phyloP scores from a whole-genome alignment of 2,113 vertebrate species.

The Bucco capensis region DNA sequence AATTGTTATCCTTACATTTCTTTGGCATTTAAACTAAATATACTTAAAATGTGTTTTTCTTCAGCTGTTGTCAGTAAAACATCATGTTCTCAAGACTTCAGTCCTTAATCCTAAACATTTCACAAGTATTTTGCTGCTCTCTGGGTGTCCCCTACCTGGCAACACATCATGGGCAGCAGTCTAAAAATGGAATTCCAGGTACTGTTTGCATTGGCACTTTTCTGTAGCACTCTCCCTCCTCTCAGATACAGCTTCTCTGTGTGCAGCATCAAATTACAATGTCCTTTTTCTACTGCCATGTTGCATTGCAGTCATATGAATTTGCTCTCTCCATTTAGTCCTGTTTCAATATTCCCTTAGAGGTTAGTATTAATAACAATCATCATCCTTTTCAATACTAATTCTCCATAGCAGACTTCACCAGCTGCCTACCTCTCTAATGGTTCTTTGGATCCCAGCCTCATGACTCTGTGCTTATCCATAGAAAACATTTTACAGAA shows the following conservation, averaged over 20 bases:
- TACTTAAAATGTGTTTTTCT: background rate
- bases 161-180: background rate
- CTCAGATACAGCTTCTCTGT: background rate
- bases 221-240: background rate
- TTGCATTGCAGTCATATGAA: conserved; percentile 8
- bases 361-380: background rate
- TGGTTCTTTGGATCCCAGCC: background rate
- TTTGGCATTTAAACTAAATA: background rate
- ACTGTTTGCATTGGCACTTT: background rate
- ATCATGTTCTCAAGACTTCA: background rate
- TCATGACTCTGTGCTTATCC: conserved; percentile 1
- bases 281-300: conserved; percentile 19
- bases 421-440: background rate
- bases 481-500: conserved; percentile 23
- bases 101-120: background rate
- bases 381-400: background rate
- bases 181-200: conserved; percentile 34
- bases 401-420: background rate
- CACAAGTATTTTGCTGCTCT: background rate
- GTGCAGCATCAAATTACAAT: conserved; percentile 22
- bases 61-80: background rate
- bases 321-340: background rate
- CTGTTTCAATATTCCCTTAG: background rate
- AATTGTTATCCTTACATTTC: background rate
- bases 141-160: background rate